These are phyloP conservation scores for Aramus guarauna DNA, from an alignment of 2,113 vertebrate species.

Conservation along the genomic window DNA sequence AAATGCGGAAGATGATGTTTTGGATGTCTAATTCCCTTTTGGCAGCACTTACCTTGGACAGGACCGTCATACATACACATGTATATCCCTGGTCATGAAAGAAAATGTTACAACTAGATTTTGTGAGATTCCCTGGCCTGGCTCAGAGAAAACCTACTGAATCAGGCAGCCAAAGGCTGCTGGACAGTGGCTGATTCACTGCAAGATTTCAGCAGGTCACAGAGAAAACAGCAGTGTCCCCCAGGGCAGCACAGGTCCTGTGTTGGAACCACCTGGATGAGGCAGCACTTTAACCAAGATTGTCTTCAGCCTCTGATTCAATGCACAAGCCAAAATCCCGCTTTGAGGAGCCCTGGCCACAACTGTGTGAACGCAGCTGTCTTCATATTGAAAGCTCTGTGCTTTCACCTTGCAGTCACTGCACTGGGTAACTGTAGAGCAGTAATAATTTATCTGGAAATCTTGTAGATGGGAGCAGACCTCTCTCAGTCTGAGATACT, in stretches of 20 bases:
- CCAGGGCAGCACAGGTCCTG: neutral
- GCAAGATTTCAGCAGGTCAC: neutral
- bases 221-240: neutral
- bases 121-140: neutral
- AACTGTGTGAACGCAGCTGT: neutral
- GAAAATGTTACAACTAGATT: neutral
- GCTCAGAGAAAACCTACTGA: neutral
- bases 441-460: neutral
- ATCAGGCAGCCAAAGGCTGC: neutral
- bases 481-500: neutral
- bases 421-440: neutral
- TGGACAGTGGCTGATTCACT: fast-evolving
- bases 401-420: neutral
- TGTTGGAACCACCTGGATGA: neutral
- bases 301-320: neutral
- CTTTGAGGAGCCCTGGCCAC: neutral
- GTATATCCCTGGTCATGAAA: neutral
- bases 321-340: neutral
- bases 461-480: neutral
- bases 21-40: neutral
- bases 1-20: neutral
- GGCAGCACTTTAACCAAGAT: neutral
- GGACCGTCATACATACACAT: neutral
- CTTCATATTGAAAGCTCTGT: neutral
- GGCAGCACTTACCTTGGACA: neutral